Evolutionary conservation across 2,888 invertebrate species (phyloP), one percentile per base, ranked within the genome.

Genomic region (Lagria hirta): DNA sequence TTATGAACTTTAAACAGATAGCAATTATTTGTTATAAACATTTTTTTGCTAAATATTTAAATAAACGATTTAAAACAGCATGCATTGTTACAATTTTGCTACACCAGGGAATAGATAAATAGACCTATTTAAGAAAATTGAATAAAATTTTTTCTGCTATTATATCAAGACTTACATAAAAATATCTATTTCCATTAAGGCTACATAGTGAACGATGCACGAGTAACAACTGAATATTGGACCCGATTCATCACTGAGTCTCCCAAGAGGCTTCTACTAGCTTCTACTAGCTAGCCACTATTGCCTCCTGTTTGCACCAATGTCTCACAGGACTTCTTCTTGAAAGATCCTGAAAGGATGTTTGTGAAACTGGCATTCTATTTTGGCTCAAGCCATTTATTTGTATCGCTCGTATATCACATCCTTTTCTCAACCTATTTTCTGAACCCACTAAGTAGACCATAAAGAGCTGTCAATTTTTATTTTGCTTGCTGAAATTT

Each of bases 161-260:
- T 52, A 53, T 52, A 53, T 57, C 47, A 45, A 27, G 34, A 43
- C 32, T 43, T 48, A 57, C 51, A 57, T 50, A 60, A 57, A 57
- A 60, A 58, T 57, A 58, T 54, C 54, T 48, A 36, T 48, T 60
- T 60, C 60, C 58, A 60, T 60, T 60, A 60, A 53, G 52, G 52
- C 48, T 52, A 56, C 55, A 50, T 45, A n/a, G 52, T 51, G 50
- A 54, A 42, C 48, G 56, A 57, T 58, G 52, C 56, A 54, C 48
- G 35, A 55, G 57, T 60, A 59, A 60, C 58, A 59, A 59, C 58
- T 51, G 60, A 60, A 55, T 58, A 57, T 57, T 51, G 57, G 55
- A 50, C 54, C 49, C 58, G 57, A 58, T 58, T 58, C 58, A 58
- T 58, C 58, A 58, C 58, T 20, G 36, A 46, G 41, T 43, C 50